Conservation (phyloP, 2,888 invertebrate genomes). For the Xestia rhomboidea region DNA sequence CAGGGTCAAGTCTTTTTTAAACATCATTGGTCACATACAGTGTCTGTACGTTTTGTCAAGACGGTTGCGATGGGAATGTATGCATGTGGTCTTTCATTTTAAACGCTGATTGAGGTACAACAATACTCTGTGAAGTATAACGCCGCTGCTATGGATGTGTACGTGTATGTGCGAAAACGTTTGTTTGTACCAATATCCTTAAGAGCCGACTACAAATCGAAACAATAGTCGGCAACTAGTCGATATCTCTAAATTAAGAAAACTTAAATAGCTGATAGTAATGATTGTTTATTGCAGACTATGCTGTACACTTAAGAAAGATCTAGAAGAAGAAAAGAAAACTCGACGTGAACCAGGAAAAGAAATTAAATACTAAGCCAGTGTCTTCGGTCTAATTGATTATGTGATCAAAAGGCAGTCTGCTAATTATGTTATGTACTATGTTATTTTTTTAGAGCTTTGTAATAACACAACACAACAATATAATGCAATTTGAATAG, state of each 20-base stretch:
- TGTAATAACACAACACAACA: neutral
- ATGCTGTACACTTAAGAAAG: constrained; percentile 70
- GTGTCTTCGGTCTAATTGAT: neutral
- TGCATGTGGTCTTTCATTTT: neutral
- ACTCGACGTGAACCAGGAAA: neutral
- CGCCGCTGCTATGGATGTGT: neutral
- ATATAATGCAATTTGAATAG: neutral
- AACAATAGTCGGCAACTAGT: too few relatives aligned
- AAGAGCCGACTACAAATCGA: too few relatives aligned
- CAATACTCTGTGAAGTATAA: too few relatives aligned
- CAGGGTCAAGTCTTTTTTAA: neutral
- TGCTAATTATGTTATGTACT: neutral
- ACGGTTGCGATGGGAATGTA: neutral
- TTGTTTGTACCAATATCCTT: neutral
- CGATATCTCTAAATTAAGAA: neutral
- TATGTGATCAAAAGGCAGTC: neutral
- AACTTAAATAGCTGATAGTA: neutral
- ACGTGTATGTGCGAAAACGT: too few relatives aligned
- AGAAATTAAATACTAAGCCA: constrained; percentile 32
- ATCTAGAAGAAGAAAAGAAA: constrained; percentile 69
- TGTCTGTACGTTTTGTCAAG: neutral
- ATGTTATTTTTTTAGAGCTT: neutral
- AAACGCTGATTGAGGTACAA: too few relatives aligned
- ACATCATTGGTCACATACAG: too few relatives aligned
- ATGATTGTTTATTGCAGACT: constrained; percentile 61